Percentiles rank a stretch among this genome's conserved stretches.
phyloP scores from a whole-genome alignment of 1,140 invertebrate species.

The Macrocentrus cingulum region DNA sequence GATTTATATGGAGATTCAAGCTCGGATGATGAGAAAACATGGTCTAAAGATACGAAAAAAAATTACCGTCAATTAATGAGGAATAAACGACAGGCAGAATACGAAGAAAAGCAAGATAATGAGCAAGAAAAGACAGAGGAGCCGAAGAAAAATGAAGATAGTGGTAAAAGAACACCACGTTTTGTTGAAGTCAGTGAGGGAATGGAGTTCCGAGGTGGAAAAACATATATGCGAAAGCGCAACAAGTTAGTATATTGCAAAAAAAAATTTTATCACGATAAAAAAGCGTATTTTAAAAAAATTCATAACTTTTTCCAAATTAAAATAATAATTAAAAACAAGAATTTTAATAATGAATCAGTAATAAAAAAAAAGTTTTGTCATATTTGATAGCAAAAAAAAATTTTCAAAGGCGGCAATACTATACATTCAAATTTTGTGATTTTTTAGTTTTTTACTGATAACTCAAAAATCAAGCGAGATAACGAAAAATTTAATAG shows the following conservation, averaged over 20 bases:
- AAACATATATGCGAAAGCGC: slow-evolving; percentile 56
- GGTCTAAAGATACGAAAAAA: slow-evolving; percentile 78
- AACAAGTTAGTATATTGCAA: slow-evolving; percentile 61
- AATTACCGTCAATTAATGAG: slow-evolving; percentile 64
- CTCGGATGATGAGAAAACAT: slow-evolving; percentile 76
- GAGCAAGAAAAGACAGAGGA: slow-evolving; percentile 49
- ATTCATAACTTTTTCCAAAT: too few relatives aligned
- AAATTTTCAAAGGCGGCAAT: too few relatives aligned
- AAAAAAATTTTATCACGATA: too few relatives aligned
- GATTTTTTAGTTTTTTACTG: too few relatives aligned
- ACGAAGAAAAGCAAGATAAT: slow-evolving; percentile 51
- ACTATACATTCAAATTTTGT: not conserved
- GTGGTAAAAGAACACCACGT: slow-evolving; percentile 54
- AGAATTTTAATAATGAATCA: too few relatives aligned
- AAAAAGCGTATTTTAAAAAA: too few relatives aligned
- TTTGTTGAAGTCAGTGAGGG: slow-evolving; percentile 69
- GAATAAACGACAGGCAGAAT: slow-evolving; percentile 54
- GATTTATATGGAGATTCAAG: slow-evolving; percentile 46
- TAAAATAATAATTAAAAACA: too few relatives aligned
- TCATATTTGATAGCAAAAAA: too few relatives aligned
- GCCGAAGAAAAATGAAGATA: slow-evolving; percentile 38
- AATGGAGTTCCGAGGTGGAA: slow-evolving; percentile 63
- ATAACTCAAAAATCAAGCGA: too few relatives aligned
- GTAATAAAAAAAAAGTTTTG: too few relatives aligned
- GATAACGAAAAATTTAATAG: too few relatives aligned